phyloP scores from a whole-genome alignment of 1,140 invertebrate species.

The Zaprionus tsacasi region DNA sequence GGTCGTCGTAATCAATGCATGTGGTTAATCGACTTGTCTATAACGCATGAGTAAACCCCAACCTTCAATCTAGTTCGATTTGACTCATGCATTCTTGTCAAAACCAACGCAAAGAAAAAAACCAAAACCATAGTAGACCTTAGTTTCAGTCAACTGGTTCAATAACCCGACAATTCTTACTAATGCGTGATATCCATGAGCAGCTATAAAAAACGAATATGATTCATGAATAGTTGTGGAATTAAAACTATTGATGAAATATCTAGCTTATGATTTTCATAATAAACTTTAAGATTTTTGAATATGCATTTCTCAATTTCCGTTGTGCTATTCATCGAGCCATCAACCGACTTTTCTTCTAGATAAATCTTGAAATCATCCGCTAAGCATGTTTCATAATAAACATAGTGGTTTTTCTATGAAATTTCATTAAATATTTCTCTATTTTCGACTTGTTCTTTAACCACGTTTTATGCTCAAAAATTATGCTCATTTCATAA shows the following conservation, averaged over 20 bases:
- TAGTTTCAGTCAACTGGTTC: slow-evolving; percentile 26
- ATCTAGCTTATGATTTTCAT: background rate
- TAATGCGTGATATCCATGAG: background rate
- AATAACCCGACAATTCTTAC: slow-evolving; percentile 29
- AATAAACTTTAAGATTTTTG: background rate
- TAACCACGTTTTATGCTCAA: background rate
- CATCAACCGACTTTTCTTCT: background rate
- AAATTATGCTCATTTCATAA: background rate
- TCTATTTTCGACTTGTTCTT: background rate
- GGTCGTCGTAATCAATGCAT: slow-evolving; percentile 10
- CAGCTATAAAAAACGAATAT: slow-evolving; percentile 15
- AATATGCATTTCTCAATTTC: background rate
- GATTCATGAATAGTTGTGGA: slow-evolving; percentile 35
- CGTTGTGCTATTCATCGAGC: no score
- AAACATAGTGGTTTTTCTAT: background rate
- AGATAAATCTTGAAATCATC: background rate
- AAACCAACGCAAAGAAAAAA: slow-evolving; percentile 19
- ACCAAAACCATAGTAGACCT: slow-evolving; percentile 16
- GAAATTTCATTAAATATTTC: background rate
- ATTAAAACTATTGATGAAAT: slow-evolving; percentile 4
- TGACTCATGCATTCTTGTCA: slow-evolving; percentile 38
- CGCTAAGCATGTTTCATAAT: background rate
- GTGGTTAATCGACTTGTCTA: slow-evolving; percentile 7
- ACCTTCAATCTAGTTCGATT: slow-evolving; percentile 4
- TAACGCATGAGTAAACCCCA: slow-evolving; percentile 26